Conservation (phyloP, 2,888 invertebrate species). For the Caenorhabditis sp. region DNA sequence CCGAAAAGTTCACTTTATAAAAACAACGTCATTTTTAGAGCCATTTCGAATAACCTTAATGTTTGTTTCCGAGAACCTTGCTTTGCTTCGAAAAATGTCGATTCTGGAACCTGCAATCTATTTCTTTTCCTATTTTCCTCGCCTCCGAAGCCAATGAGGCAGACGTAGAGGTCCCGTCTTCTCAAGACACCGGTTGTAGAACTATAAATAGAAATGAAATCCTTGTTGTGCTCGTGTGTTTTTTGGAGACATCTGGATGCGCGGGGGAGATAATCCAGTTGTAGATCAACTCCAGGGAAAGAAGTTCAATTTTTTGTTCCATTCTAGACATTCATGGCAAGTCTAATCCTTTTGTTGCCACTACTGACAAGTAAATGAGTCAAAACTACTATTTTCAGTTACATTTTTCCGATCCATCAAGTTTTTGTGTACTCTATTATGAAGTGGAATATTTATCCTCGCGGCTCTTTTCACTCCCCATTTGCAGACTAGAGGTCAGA, state of each 20-base stretch:
- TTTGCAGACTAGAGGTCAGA: conserved; percentile 28
- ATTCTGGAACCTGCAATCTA: conserved; percentile 38
- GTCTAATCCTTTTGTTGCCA: conserved; percentile 35
- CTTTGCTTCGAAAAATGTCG: conserved; percentile 4
- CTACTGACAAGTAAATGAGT: conserved; percentile 15
- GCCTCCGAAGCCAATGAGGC: background rate
- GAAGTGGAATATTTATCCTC: background rate
- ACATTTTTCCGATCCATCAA: conserved; percentile 15
- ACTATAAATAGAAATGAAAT: conserved; percentile 35
- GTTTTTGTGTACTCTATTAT: conserved; percentile 6
- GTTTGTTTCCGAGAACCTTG: conserved; percentile 3
- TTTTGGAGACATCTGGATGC: conserved; percentile 1
- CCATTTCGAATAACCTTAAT: conserved; percentile 11
- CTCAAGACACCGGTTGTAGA: conserved; percentile 18
- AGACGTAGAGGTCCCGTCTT: background rate
- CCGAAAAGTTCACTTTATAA: background rate
- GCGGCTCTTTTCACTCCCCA: conserved; percentile 8
- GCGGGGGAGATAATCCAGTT: conserved; percentile 59
- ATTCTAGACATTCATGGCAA: conserved; percentile 4
- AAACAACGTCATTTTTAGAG: conserved; percentile 29
- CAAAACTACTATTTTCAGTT: conserved; percentile 6
- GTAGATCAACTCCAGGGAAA: conserved; percentile 27
- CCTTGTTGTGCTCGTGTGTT: no score
- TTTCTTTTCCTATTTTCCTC: conserved; percentile 8
- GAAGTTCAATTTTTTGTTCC: conserved; percentile 36